A percentile compares a stretch with the other conserved stretches of the same genome.
These are phyloP conservation scores for Tursiops truncatus DNA, from an alignment of 2,113 vertebrate genomes.

Conservation along the genomic window DNA sequence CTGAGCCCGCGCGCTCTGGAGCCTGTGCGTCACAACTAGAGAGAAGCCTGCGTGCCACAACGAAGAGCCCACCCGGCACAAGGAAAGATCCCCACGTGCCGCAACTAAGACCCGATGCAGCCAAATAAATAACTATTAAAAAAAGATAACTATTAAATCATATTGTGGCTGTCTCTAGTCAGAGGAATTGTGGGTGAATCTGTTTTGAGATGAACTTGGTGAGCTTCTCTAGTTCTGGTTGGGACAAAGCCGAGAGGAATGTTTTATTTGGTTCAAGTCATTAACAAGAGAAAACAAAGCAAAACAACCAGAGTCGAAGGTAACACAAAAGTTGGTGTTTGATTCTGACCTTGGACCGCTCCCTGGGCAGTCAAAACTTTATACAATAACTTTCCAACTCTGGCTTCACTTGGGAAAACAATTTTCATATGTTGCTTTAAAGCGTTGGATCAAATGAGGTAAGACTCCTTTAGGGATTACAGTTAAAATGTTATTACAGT, in stretches of 20 bases:
- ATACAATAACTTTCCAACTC: not conserved
- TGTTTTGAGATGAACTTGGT: not conserved
- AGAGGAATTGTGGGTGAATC: not conserved
- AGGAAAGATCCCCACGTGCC: too few relatives aligned
- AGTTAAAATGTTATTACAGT: not conserved
- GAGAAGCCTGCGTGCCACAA: rapidly evolving
- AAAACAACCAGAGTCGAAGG: not conserved
- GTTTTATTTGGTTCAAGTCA: not conserved
- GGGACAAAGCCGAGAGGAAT: not conserved
- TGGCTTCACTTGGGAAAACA: not conserved
- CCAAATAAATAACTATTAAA: too few relatives aligned
- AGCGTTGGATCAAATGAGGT: not conserved
- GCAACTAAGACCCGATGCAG: too few relatives aligned
- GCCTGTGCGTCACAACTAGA: too few relatives aligned
- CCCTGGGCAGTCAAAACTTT: not conserved
- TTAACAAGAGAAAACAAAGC: not conserved
- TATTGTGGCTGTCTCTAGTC: not conserved
- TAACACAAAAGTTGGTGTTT: not conserved
- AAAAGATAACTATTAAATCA: not conserved
- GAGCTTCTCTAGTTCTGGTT: not conserved
- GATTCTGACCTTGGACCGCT: not conserved
- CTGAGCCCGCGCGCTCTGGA: too few relatives aligned
- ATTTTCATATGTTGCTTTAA: not conserved
- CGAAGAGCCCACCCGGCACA: too few relatives aligned
- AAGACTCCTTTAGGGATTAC: constrained; percentile 18